Evolutionary conservation across 2,797 vertebrate genomes (phyloP).

Genomic region (Fringilla coelebs): DNA sequence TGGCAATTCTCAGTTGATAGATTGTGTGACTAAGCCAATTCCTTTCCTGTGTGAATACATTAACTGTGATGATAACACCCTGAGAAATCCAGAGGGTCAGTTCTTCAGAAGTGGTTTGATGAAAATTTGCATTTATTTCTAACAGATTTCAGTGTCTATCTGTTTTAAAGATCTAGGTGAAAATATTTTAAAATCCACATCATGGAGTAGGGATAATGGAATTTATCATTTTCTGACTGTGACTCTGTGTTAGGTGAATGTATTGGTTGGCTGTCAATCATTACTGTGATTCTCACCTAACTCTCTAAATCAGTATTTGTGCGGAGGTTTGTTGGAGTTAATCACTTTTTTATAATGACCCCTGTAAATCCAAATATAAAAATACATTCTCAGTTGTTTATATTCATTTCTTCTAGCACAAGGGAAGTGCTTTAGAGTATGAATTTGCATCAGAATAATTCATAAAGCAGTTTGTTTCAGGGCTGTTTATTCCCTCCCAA

Average conservation of each 20-base stretch:
- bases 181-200: neutral
- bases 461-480: constrained; percentile 5
- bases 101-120: constrained; percentile 19
- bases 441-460: constrained; percentile 66
- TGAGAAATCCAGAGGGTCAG: neutral
- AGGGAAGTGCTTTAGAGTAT: neutral
- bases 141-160: neutral
- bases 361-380: constrained; percentile 57
- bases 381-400: constrained; percentile 41
- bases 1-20: neutral
- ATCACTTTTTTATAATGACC: constrained; percentile 59
- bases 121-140: constrained; percentile 9
- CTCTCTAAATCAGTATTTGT: constrained; percentile 28
- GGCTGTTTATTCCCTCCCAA: constrained; percentile 24
- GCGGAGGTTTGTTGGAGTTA: constrained; percentile 23
- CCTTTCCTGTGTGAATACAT: neutral
- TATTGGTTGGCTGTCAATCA: neutral
- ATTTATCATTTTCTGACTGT: neutral
- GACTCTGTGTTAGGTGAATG: neutral
- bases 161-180: neutral
- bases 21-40: constrained; percentile 28
- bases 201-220: neutral
- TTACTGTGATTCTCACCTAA: constrained; percentile 5
- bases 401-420: constrained; percentile 34
- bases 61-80: constrained; percentile 13